phyloP scores from a whole-genome alignment of 1,140 invertebrate genomes.

The Musca vetustissima region DNA sequence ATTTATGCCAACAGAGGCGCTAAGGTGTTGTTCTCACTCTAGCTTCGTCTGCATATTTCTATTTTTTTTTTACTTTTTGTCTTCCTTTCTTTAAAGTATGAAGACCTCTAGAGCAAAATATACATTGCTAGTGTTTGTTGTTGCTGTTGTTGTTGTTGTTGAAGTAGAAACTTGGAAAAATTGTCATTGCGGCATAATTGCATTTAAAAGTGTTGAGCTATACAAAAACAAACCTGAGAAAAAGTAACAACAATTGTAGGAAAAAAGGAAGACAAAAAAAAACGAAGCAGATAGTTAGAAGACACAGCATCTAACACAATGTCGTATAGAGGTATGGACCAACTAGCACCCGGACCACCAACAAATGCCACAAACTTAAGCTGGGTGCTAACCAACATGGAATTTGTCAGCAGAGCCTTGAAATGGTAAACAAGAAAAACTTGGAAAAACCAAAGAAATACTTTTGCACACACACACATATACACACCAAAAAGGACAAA shows the following conservation, averaged over 20 bases:
- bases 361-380: background rate
- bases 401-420: background rate
- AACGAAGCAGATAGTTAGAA: background rate
- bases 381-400: constrained; percentile 1
- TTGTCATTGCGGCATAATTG: constrained; percentile 9
- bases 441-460: background rate
- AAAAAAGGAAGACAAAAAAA: constrained; percentile 9
- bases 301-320: background rate
- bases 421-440: background rate
- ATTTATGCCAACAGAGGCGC: too few relatives aligned
- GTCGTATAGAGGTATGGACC: background rate
- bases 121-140: background rate
- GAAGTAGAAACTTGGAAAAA: constrained; percentile 5
- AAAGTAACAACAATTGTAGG: constrained; percentile 8
- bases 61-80: too few relatives aligned
- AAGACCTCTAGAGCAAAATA: too few relatives aligned
- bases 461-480: too few relatives aligned
- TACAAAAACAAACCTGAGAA: background rate
- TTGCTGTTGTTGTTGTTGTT: background rate
- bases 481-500: background rate
- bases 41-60: too few relatives aligned
- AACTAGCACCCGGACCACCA: background rate
- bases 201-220: constrained; percentile 12
- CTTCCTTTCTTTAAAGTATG: too few relatives aligned
- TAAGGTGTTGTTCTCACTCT: too few relatives aligned